Percentiles rank a stretch among this genome's conserved stretches.
phyloP scores from a whole-genome alignment of 2,797 vertebrate species.

The Diplodus puntazzo region DNA sequence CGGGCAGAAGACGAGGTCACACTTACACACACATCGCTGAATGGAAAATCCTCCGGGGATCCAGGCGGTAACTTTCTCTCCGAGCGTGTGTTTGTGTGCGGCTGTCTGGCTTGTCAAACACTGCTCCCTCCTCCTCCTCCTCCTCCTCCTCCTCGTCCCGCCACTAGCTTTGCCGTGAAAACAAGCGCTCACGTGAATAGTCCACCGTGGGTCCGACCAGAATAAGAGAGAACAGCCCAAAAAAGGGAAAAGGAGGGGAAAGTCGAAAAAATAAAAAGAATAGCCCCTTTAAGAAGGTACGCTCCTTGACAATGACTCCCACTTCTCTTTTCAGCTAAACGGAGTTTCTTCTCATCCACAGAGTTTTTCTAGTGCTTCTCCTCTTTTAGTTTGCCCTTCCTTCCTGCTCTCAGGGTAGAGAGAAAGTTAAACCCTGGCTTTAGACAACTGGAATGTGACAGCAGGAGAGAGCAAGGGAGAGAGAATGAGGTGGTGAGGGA shows the following conservation, averaged over 20 bases:
- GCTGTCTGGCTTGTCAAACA: conserved; percentile 70
- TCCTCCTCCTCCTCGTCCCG: conserved; percentile 47
- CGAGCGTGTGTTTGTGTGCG: conserved; percentile 50
- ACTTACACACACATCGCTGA: conserved; percentile 83
- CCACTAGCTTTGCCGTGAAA: conserved; percentile 64
- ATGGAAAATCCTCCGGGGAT: conserved; percentile 68
- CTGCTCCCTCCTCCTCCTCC: conserved; percentile 29
- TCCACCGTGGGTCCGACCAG: conserved; percentile 60
- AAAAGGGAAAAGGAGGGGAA: conserved; percentile 63
- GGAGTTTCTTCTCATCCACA: conserved; percentile 48
- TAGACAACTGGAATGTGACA: conserved; percentile 84
- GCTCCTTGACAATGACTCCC: conserved; percentile 68
- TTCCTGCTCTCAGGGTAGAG: conserved; percentile 61
- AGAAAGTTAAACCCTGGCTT: conserved; percentile 75
- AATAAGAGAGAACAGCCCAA: conserved; percentile 53
- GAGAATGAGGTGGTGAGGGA: conserved; percentile 42
- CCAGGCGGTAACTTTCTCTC: conserved; percentile 62
- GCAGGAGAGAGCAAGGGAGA: conserved; percentile 58
- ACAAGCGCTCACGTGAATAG: conserved; percentile 76
- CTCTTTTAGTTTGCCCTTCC: conserved; percentile 58
- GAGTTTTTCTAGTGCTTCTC: conserved; percentile 49
- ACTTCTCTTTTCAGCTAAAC: conserved; percentile 54
- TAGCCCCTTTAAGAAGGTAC: conserved; percentile 78
- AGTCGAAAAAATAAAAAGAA: conserved; percentile 17
- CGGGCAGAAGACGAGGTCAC: conserved; percentile 50